A percentile compares a stretch with the other conserved stretches of the same genome.
These are phyloP conservation scores for Tachysurus fulvidraco DNA, from an alignment of 2,113 vertebrate species.

Conservation along the genomic window DNA sequence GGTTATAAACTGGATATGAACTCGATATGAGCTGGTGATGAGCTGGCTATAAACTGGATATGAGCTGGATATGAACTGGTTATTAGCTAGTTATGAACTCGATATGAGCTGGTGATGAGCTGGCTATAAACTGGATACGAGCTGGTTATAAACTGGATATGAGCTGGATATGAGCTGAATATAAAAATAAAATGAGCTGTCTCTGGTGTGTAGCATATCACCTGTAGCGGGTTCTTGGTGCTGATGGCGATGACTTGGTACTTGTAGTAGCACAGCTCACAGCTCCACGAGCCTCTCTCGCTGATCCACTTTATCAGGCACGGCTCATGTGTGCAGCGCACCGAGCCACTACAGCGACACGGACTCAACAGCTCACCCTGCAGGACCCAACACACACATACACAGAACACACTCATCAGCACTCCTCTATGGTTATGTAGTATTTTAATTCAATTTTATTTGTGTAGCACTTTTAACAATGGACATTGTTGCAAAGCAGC, in stretches of 20 bases:
- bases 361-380: slow-evolving; percentile 90
- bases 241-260: slow-evolving; percentile 91
- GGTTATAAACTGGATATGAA: not conserved
- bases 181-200: not conserved
- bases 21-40: not conserved
- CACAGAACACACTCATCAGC: not conserved
- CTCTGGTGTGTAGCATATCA: not conserved
- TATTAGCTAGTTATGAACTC: not conserved
- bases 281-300: slow-evolving; percentile 89
- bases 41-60: not conserved
- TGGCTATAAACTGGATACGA: not conserved
- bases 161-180: not conserved
- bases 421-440: not conserved
- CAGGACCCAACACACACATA: slow-evolving; percentile 42
- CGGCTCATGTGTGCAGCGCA: slow-evolving; percentile 87
- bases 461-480: no score
- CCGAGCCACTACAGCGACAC: slow-evolving; percentile 84
- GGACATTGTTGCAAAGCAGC: no score
- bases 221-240: slow-evolving; percentile 89
- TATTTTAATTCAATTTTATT: not conserved
- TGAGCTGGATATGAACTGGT: not conserved
- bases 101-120: no score
- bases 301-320: slow-evolving; percentile 93
- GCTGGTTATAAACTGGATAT: not conserved
- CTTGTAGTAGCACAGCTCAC: slow-evolving; percentile 91